Conservation (phyloP, 2,113 vertebrate species). For the Sturnira hondurensis region DNA sequence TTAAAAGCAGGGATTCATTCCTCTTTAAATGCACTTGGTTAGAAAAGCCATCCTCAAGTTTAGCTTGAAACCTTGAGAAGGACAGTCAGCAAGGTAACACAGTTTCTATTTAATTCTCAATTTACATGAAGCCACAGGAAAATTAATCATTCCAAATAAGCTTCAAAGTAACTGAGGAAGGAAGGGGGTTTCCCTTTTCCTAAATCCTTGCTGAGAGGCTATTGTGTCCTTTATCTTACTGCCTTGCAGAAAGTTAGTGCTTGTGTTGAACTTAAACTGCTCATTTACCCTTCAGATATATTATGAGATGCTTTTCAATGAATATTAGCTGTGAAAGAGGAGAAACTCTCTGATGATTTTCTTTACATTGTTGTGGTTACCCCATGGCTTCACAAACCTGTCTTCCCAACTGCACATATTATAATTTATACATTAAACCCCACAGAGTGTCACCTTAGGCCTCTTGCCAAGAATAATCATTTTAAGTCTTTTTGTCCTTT, state of each 20-base stretch:
- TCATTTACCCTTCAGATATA: slow-evolving; percentile 73
- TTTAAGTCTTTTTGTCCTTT: slow-evolving; percentile 75
- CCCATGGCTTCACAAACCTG: slow-evolving; percentile 68
- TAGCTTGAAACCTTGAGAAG: slow-evolving; percentile 57
- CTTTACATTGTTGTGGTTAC: slow-evolving; percentile 70
- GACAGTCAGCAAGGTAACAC: slow-evolving; percentile 61
- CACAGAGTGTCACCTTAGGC: slow-evolving; percentile 78
- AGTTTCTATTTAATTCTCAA: slow-evolving; percentile 76
- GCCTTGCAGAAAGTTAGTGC: slow-evolving; percentile 69
- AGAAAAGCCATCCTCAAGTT: slow-evolving; percentile 69
- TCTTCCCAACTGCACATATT: slow-evolving; percentile 74
- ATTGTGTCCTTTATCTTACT: slow-evolving; percentile 69
- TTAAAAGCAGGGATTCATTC: slow-evolving; percentile 69
- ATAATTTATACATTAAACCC: slow-evolving; percentile 81
- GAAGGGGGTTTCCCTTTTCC: slow-evolving; percentile 45
- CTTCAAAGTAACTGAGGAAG: slow-evolving; percentile 69
- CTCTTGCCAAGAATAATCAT: slow-evolving; percentile 79
- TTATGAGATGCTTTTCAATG: slow-evolving; percentile 69
- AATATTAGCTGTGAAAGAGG: slow-evolving; percentile 58
- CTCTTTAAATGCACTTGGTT: slow-evolving; percentile 59
- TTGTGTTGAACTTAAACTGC: slow-evolving; percentile 67
- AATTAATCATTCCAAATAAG: slow-evolving; percentile 74
- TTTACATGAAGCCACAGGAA: slow-evolving; percentile 76
- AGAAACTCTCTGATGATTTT: slow-evolving; percentile 77
- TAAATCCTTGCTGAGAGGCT: slow-evolving; percentile 51